Conservation (phyloP, 2,797 vertebrate species). For the Okamejei kenojei region DNA sequence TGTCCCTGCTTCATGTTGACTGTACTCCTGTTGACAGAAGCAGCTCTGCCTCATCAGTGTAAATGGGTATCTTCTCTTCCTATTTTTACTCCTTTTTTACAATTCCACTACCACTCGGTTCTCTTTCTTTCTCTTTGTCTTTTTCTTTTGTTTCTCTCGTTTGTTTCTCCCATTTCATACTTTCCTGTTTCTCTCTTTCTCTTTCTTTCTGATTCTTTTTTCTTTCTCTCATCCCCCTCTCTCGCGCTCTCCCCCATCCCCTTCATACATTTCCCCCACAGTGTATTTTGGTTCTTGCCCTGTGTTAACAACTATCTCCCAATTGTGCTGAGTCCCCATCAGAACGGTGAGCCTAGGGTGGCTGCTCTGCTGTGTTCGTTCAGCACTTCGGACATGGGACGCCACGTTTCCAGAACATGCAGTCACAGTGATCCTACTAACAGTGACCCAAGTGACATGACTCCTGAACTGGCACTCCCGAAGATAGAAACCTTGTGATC, state of each 20-base stretch:
- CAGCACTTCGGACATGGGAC: neutral
- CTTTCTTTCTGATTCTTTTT: neutral
- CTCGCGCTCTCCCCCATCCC: neutral
- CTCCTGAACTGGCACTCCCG: constrained; percentile 1
- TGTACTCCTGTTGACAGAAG: neutral
- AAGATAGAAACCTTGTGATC: constrained; percentile 9
- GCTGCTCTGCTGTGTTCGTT: constrained; percentile 34
- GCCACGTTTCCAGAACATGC: neutral
- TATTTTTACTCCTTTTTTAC: too few relatives aligned
- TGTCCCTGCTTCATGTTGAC: neutral
- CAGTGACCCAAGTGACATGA: neutral
- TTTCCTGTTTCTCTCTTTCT: constrained; percentile 38
- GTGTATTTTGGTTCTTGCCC: neutral
- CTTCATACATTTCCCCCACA: neutral
- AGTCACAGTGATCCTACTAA: constrained; percentile 4
- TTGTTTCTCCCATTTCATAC: constrained; percentile 42
- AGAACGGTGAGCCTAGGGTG: constrained; percentile 37
- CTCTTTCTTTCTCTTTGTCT: neutral
- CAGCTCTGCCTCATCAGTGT: neutral
- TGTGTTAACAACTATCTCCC: constrained; percentile 39
- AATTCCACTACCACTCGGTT: neutral
- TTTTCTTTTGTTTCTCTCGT: constrained; percentile 15
- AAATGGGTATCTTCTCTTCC: neutral
- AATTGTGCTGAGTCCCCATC: constrained; percentile 39
- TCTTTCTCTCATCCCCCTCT: neutral